Conservation (phyloP, 2,113 vertebrate genomes). For the Ancistrus triradiatus region DNA sequence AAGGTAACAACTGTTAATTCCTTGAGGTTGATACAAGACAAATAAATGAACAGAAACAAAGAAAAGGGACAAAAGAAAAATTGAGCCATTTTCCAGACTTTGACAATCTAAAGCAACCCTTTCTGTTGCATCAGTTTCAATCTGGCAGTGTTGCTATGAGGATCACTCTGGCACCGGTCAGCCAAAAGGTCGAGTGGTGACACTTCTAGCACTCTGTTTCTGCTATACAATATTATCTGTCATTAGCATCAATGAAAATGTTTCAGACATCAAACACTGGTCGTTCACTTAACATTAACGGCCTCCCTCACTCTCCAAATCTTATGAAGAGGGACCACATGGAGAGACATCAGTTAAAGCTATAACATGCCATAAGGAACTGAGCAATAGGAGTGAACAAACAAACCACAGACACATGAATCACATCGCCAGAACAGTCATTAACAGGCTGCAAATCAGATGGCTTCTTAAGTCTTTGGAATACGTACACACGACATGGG, state of each 20-base stretch:
- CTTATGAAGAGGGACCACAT: slow-evolving; percentile 14
- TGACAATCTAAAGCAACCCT: slow-evolving; percentile 6
- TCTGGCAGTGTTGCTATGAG: too few species aligned
- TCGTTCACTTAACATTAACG: slow-evolving; percentile 5
- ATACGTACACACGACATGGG: too few species aligned
- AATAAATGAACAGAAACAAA: background rate
- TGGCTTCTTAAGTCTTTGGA: too few species aligned
- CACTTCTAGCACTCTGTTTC: slow-evolving; percentile 35
- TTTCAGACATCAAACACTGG: slow-evolving; percentile 24
- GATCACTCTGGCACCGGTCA: slow-evolving; percentile 6
- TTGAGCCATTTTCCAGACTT: slow-evolving; percentile 21
- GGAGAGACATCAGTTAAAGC: slow-evolving; percentile 19
- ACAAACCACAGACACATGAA: slow-evolving; percentile 34
- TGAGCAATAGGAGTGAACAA: slow-evolving; percentile 18
- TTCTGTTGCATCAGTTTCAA: slow-evolving; percentile 8
- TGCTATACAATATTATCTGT: slow-evolving; percentile 12
- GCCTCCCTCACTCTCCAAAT: slow-evolving; percentile 2
- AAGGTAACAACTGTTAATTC: slow-evolving; percentile 36
- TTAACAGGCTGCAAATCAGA: slow-evolving; percentile 9
- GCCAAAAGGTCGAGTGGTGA: background rate
- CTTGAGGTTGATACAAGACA: slow-evolving; percentile 11
- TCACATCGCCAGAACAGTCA: slow-evolving; percentile 16
- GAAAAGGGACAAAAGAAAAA: slow-evolving; percentile 3
- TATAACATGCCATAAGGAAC: slow-evolving; percentile 26
- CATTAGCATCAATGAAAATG: slow-evolving; percentile 31